Evolutionary conservation across 2,797 vertebrate species (phyloP).

Genomic region (Semotilus atromaculatus): DNA sequence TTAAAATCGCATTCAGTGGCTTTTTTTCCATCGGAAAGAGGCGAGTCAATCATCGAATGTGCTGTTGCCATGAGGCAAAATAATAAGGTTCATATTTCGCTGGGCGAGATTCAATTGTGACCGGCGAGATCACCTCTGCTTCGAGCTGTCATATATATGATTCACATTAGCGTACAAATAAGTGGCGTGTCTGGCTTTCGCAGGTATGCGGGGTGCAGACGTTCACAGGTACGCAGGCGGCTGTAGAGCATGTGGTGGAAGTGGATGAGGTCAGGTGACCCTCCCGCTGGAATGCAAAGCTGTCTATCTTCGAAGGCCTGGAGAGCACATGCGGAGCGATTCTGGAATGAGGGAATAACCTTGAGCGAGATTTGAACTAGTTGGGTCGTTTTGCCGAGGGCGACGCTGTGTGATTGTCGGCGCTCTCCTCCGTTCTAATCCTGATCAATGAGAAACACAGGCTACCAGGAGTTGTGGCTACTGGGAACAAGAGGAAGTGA

Average conservation of each 20-base stretch:
- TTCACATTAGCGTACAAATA: conserved; percentile 40
- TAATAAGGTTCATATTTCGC: conserved; percentile 51
- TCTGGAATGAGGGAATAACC: conserved; percentile 48
- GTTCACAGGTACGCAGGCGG: neutral
- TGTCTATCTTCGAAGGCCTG: conserved; percentile 38
- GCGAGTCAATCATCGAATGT: conserved; percentile 67
- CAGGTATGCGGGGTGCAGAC: neutral
- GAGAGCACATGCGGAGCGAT: conserved; percentile 22
- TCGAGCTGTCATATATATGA: conserved; percentile 71
- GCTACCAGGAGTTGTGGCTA: neutral
- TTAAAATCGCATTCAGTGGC: conserved; percentile 50
- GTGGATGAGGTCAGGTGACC: conserved; percentile 46
- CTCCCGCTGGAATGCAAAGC: conserved; percentile 24
- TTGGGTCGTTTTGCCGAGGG: conserved; percentile 25
- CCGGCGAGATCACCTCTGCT: conserved; percentile 64
- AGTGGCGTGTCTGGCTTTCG: conserved; percentile 20
- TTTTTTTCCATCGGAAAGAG: conserved; percentile 46
- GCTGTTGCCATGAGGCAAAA: conserved; percentile 65
- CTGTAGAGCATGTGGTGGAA: conserved; percentile 35
- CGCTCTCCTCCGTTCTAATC: neutral
- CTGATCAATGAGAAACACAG: conserved; percentile 19
- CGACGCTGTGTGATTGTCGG: conserved; percentile 26
- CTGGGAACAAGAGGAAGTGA: conserved; percentile 12
- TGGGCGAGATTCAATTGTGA: conserved; percentile 72
- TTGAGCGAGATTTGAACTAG: conserved; percentile 35